phyloP scores from a whole-genome alignment of 2,113 vertebrate genomes.

The Eurystomus gularis region DNA sequence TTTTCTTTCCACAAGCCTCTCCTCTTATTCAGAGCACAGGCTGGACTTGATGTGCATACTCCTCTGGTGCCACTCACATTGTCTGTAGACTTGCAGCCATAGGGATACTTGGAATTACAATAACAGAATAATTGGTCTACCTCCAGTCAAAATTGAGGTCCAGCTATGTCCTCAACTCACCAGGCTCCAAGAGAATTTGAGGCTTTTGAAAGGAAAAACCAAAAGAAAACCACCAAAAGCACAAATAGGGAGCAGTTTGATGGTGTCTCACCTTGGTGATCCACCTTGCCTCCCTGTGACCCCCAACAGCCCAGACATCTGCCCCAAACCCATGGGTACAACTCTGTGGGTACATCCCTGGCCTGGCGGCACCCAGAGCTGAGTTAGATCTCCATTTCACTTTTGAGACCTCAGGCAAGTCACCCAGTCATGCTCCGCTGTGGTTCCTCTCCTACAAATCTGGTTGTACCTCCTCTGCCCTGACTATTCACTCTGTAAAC shows the following conservation, averaged over 20 bases:
- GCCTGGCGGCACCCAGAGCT: not conserved
- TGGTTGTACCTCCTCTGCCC: not conserved
- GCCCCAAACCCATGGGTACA: not conserved
- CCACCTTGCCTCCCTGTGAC: not conserved
- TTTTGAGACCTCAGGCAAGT: not conserved
- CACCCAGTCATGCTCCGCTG: not conserved
- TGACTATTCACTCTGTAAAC: not conserved
- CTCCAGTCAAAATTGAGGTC: not conserved
- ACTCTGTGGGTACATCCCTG: not conserved
- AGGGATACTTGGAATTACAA: not conserved
- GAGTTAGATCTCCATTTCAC: not conserved
- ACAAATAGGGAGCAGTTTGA: not conserved
- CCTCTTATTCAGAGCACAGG: not conserved
- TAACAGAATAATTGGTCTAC: not conserved
- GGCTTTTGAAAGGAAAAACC: not conserved
- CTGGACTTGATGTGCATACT: not conserved
- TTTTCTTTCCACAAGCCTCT: not conserved
- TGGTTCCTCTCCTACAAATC: not conserved
- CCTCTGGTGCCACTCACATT: not conserved
- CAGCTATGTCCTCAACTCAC: not conserved
- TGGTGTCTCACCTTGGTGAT: not conserved
- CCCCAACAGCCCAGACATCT: not conserved
- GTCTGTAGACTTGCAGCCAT: not conserved
- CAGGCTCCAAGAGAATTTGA: not conserved
- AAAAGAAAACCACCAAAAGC: not conserved